Evolutionary conservation across 2,888 invertebrate species (phyloP), one percentile per base, ranked within the genome.

Genomic region (Drosophila crucigera): DNA sequence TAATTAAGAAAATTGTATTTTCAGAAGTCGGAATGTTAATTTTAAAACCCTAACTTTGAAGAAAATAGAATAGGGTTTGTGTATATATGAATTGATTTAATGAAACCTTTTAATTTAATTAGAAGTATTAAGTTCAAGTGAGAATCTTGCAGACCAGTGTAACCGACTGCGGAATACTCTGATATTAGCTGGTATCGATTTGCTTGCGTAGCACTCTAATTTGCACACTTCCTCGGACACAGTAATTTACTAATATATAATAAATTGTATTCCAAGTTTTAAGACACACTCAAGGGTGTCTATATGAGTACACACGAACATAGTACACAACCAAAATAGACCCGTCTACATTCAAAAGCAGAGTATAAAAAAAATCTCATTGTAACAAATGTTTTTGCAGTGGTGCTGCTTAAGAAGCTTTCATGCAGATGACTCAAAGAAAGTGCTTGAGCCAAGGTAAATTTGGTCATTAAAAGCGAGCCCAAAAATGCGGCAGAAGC

Each of bases 381-480:
- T 56, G 37, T 28, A n/a, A 28, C 37, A 37, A 25, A 54, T 28
- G 19, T 25, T 25, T 55, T 56, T 56, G 56, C 56, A 30, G 50
- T n/a, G 56, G 30, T n/a, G 50, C 16, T 62, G 50, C 43, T 47
- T 49, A 52, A 61, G 30, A 52, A 37, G 52, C 41, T 25, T 25
- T 43, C n/a, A 41, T 59, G 43, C 35, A 60, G 69, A 28, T 37
- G 47, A 50, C 41, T 52, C 28, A 60, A 35, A 53, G 56, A 70
- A 74, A 70, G 63, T 37, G 65, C 22, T 47, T 50, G 22, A 7
- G 68, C 69, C 73, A 67, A 76, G 80, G 80, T 69, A 59, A 79
- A 69, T 73, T 39, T 67, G 76, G 64, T 60, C 76, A 76, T 80
- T 80, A 79, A 80, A 72, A 37, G 59, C 31, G 28, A 11, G 10